Base-by-base conservation (phyloP, 53 echinoderm and acorn worm species). In the Henricia sp. region DNA sequence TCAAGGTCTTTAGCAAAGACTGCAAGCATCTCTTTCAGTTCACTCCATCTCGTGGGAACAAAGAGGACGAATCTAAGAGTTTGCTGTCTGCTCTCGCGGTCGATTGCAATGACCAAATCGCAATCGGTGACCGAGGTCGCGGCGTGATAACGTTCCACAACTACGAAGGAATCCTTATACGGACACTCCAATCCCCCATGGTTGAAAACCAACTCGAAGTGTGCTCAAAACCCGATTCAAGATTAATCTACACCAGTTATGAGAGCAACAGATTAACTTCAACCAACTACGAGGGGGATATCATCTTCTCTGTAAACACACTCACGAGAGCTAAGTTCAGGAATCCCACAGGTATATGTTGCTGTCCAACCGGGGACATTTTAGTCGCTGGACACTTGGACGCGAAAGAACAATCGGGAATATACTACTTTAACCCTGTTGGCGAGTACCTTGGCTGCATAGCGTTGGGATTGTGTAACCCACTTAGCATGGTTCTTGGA, bases 391-490 rank as follows among this genome's bases (percentile, higher is more conserved):
- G 62, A 2, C 62, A 60, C 33, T 33, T 60, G 32, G 62, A 60
- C 30, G 35, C 6, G 35, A 60, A 60, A 34, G 62, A 60, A 3
- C 62, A 29, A 32, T 60, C 62, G 1, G 62, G 62, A 34, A 60
- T 60, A 12, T 60, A 60, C 17, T 60, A 60, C 62, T 60, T 60
- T 34, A 60, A 60, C 62, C 62, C 62, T 10, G 33, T 60, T 32
- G 62, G 62, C 30, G 62, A 60, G 62, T 60, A 60, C 4, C 62
- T 60, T 2, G 62, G 62, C 62, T 60, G 62, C 62, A 20, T 60
- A 60, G 62, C 33, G 9, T 34, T 60, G 28, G 62, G 62, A 14
- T 34, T 60, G 1, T 60, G 62, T 60, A 60, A 60, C 17, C 62
- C 62, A 6, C 33, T 60, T 20, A 29, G 62, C 32, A 33, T 60